Evolutionary conservation across 2,888 invertebrate species (phyloP).

Genomic region (Omphaloscelis lunosa): DNA sequence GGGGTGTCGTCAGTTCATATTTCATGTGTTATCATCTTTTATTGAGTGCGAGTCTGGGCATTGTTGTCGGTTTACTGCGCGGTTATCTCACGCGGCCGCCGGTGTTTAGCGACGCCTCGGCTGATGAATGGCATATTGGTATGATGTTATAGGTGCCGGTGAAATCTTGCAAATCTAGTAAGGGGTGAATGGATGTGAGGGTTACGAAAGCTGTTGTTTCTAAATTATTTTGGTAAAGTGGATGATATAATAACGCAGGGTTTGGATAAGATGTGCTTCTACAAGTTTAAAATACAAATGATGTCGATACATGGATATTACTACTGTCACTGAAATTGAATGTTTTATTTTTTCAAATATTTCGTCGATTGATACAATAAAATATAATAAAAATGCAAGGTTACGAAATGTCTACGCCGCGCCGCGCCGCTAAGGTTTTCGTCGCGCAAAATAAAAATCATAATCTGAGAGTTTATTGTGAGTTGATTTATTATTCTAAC

Average conservation of each 20-base stretch:
- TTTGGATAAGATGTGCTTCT: background rate
- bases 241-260: background rate
- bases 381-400: no score
- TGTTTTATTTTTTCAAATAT: background rate
- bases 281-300: background rate
- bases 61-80: constrained; percentile 89
- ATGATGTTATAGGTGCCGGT: constrained; percentile 57
- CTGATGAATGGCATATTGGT: constrained; percentile 89
- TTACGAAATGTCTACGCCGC: background rate
- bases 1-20: constrained; percentile 89
- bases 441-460: background rate
- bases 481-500: background rate
- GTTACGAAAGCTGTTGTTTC: constrained; percentile 28
- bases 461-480: background rate
- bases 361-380: background rate
- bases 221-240: constrained; percentile 27
- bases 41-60: constrained; percentile 89
- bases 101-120: constrained; percentile 86
- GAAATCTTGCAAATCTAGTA: constrained; percentile 40
- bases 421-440: background rate
- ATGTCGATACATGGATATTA: background rate
- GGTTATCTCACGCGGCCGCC: constrained; percentile 87
- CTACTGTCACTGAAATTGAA: background rate
- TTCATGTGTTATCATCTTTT: constrained; percentile 91
- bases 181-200: constrained; percentile 34